Evolutionary conservation across 2,113 vertebrate species (phyloP).

Genomic region (Nycticebus coucang): DNA sequence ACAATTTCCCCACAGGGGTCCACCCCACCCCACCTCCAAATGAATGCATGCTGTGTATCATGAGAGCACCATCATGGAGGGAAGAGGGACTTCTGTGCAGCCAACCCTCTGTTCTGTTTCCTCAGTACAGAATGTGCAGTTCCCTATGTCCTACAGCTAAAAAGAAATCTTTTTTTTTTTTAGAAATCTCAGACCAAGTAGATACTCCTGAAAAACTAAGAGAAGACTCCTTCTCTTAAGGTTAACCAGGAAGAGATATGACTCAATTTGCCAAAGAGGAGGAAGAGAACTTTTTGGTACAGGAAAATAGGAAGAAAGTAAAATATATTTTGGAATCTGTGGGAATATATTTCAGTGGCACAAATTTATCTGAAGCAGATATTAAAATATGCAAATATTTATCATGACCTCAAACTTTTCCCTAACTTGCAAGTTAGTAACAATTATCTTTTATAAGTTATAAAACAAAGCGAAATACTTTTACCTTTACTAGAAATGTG

Average conservation of each 20-base stretch:
- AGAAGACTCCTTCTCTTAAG: neutral
- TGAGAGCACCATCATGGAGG: conserved; percentile 70
- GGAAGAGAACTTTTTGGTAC: neutral
- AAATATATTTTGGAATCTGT: neutral
- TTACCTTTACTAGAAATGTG: conserved; percentile 10
- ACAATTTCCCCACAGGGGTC: neutral
- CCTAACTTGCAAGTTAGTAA: neutral
- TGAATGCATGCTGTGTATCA: neutral
- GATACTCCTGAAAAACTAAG: neutral
- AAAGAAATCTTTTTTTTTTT: no score
- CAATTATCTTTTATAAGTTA: neutral
- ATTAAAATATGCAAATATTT: conserved; percentile 22
- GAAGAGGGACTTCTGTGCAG: conserved; percentile 71
- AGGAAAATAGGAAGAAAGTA: neutral
- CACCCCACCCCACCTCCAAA: neutral
- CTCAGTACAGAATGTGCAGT: conserved; percentile 78
- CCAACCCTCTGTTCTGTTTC: conserved; percentile 83
- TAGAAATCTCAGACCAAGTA: neutral
- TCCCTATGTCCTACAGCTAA: neutral
- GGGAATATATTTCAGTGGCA: conserved; percentile 5
- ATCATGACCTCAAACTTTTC: neutral
- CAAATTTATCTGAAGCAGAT: neutral
- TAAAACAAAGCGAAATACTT: neutral
- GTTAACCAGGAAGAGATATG: neutral
- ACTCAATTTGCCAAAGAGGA: neutral